These are phyloP conservation scores for Pristionchus japonicus DNA, from an alignment of 2,888 invertebrate species.

Conservation along the genomic window DNA sequence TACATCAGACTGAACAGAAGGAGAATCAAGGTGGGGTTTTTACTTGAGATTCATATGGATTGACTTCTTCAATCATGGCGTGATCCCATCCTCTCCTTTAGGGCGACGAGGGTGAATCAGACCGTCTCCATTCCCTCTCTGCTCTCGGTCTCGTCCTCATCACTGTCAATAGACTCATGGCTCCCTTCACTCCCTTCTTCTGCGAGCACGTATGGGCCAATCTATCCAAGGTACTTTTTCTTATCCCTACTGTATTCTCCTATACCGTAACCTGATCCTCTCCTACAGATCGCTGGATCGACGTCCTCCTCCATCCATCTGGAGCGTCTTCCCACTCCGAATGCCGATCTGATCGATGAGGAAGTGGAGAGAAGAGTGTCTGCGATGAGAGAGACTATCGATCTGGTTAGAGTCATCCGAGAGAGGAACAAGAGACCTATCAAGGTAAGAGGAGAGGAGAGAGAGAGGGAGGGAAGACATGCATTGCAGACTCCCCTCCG, in stretches of 20 bases:
- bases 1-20: conserved; percentile 96
- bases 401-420: conserved; percentile 90
- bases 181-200: conserved; percentile 96
- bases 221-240: conserved; percentile 78
- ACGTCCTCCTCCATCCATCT: conserved; percentile 87
- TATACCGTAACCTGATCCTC: conserved; percentile 75
- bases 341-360: conserved; percentile 82
- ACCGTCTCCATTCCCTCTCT: conserved; percentile 88
- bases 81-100: too few relatives aligned
- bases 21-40: conserved; percentile 83
- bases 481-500: conserved; percentile 87
- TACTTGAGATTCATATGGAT: neutral
- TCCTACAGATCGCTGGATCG: conserved; percentile 55
- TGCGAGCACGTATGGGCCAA: conserved; percentile 95
- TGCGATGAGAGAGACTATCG: conserved; percentile 92
- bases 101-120: conserved; percentile 87
- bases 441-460: conserved; percentile 80
- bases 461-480: neutral
- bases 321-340: conserved; percentile 87
- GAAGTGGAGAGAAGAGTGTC: conserved; percentile 91
- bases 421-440: conserved; percentile 93
- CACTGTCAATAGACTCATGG: conserved; percentile 92
- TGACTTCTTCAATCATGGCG: neutral
- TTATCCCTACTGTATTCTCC: neutral
- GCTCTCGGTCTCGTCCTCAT: conserved; percentile 90